Evolutionary conservation across 1,140 invertebrate genomes (phyloP), one percentile per base, ranked within the genome.

Genomic region (Bombus sylvicola): DNA sequence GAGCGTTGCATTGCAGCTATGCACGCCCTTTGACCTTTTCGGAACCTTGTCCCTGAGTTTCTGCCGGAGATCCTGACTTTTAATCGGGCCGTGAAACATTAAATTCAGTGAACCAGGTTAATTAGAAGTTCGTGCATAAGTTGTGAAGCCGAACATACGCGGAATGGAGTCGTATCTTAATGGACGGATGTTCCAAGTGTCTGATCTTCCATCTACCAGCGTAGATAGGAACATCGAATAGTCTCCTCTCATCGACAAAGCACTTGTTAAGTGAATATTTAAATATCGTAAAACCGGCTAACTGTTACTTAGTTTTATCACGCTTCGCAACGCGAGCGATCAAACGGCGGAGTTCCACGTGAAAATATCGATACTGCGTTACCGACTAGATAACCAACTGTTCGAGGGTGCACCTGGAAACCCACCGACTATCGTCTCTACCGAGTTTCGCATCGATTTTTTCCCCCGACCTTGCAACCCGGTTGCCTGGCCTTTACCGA

Each of bases 401-500:
- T 12, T 39, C 4, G 37, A n/a, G 43, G 66, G 25, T 72, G 37
- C 73, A 57, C 1, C 31, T 10, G 34, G 15, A 12, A 31, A 22
- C 41, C 15, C 5, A 15, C 5, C 13, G 15, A 53, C 66, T 57
- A 34, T 57, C 47, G 28, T 79, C 15, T 59, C 84, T 71, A 68
- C 59, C 43, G 78, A 85, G 79, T 64, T 57, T 12, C 37, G 64
- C 77, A 85, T 69, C 73, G 85, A 86, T 76, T 68, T 53, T 64
- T 66, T 66, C 43, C 69, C 73, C 15, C 69, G 34, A 75, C 69
- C 69, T 66, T n/a, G 59, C 31, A 18, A 4, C 62, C 83, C 22
- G 64, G 66, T 69, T 9, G 53, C 69, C 31, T 72, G 53, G n/a
- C 37, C 22, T 75, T 89, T 89, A 89, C 88, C 88, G 88, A 89